Evolutionary conservation across 2,797 vertebrate genomes (phyloP).

Genomic region (Poecilia picta): DNA sequence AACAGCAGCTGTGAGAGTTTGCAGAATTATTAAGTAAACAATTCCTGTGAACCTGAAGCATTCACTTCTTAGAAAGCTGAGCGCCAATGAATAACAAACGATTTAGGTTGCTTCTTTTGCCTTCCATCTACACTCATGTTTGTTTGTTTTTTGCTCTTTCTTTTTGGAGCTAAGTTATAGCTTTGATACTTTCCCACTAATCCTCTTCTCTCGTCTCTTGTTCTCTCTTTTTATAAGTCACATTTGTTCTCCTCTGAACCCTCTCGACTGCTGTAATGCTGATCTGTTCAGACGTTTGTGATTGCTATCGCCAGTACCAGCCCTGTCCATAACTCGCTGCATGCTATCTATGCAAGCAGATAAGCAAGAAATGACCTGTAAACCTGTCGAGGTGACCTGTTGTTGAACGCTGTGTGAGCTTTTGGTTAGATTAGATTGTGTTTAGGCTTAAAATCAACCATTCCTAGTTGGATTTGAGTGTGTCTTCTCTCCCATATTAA

Average conservation of each 20-base stretch:
- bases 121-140: background rate
- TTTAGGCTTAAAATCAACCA: slow-evolving; percentile 48
- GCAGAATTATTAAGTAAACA: slow-evolving; percentile 53
- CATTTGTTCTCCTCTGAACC: slow-evolving; percentile 24
- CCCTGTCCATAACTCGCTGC: slow-evolving; percentile 26
- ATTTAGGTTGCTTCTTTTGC: slow-evolving; percentile 14
- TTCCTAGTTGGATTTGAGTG: slow-evolving; percentile 45
- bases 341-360: slow-evolving; percentile 41
- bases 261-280: background rate
- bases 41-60: slow-evolving; percentile 53
- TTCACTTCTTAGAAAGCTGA: slow-evolving; percentile 40
- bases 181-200: slow-evolving; percentile 22
- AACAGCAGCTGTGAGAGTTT: slow-evolving; percentile 37
- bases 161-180: slow-evolving; percentile 25
- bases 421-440: slow-evolving; percentile 17
- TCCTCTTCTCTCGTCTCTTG: background rate
- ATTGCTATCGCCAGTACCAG: slow-evolving; percentile 39
- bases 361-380: slow-evolving; percentile 31
- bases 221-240: background rate
- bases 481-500: slow-evolving; percentile 31
- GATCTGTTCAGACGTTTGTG: slow-evolving; percentile 30
- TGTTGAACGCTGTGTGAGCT: slow-evolving; percentile 22
- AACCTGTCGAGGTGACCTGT: slow-evolving; percentile 14
- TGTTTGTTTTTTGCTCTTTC: background rate
- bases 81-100: slow-evolving; percentile 55